Evolutionary conservation across 2,888 invertebrate species (phyloP).

Genomic region (Erebia aethiops): DNA sequence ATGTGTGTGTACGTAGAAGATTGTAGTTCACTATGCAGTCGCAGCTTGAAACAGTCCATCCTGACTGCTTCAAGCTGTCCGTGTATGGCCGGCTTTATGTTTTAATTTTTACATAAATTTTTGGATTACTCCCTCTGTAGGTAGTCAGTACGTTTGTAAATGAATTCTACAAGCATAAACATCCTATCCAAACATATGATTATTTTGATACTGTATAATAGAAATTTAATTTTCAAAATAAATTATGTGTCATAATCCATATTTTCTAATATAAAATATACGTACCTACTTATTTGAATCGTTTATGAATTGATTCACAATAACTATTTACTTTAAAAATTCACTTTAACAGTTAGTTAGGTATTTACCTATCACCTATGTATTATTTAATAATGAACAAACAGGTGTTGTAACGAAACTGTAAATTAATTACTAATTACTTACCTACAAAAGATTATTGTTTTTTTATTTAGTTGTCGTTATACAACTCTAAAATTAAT

Average conservation of each 20-base stretch:
- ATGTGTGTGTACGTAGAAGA: no score
- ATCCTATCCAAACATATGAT: background rate
- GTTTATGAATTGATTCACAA: conserved; percentile 3
- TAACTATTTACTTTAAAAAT: conserved; percentile 5
- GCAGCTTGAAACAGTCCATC: no score
- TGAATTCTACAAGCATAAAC: background rate
- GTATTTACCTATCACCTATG: background rate
- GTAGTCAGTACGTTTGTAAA: no score
- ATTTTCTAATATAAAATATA: background rate
- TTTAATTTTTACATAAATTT: background rate
- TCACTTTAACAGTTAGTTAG: background rate
- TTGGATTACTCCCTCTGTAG: background rate
- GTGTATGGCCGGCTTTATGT: no score
- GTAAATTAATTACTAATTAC: no score
- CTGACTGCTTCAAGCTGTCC: no score
- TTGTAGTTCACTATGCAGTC: no score
- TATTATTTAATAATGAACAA: no score
- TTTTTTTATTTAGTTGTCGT: no score
- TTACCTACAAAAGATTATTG: no score
- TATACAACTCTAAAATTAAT: no score
- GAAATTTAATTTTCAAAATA: background rate
- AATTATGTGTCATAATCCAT: background rate
- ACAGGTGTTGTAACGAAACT: no score
- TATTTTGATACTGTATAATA: background rate
- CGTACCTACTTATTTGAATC: background rate